These are phyloP conservation scores for Megatriorchis doriae DNA, from an alignment of 2,113 vertebrate genomes.

Conservation along the genomic window DNA sequence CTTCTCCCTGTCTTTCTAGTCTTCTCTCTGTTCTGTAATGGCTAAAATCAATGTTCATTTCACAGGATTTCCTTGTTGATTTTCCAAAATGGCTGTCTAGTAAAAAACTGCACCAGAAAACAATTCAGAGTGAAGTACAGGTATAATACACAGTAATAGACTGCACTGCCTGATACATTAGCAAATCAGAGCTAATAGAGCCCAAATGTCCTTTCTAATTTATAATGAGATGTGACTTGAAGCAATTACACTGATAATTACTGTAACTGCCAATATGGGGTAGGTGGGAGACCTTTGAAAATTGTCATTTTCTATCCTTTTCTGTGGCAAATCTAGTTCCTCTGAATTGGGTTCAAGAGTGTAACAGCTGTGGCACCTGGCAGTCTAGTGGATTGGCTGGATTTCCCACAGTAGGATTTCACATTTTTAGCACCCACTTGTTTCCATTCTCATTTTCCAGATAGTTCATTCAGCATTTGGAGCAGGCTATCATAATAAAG, in stretches of 20 bases:
- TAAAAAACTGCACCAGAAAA: not conserved
- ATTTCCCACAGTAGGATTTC: not conserved
- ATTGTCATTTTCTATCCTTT: not conserved
- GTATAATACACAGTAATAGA: not conserved
- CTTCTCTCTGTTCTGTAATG: not conserved
- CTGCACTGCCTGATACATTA: not conserved
- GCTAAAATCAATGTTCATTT: not conserved
- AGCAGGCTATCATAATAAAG: not conserved
- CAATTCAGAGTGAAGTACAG: not conserved
- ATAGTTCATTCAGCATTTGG: not conserved
- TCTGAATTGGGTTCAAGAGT: not conserved
- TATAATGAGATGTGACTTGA: conserved; percentile 5
- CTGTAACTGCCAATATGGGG: not conserved
- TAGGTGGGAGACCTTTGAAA: not conserved
- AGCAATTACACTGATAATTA: conserved; percentile 19
- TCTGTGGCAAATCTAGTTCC: not conserved
- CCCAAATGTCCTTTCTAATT: not conserved
- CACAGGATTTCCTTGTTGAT: not conserved
- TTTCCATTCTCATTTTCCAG: not conserved
- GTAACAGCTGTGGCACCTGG: conserved; percentile 14
- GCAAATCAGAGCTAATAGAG: not conserved
- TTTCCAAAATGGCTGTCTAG: not conserved
- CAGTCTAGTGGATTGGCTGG: not conserved
- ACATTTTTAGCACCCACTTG: conserved; percentile 14
- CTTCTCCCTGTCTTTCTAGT: not conserved